Conservation (phyloP, 2,113 vertebrate genomes). For the Proteles cristata region DNA sequence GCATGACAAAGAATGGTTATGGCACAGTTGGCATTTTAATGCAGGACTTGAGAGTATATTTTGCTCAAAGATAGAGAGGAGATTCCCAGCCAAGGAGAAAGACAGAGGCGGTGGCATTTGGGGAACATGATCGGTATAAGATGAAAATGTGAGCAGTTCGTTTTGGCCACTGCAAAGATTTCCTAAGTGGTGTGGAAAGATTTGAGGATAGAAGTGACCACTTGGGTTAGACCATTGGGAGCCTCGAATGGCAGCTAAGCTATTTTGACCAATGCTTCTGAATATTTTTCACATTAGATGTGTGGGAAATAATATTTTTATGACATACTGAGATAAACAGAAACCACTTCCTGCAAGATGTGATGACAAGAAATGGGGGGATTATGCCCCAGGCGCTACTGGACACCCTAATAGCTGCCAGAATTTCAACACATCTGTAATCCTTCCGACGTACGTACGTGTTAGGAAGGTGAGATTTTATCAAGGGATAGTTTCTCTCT, state of each 20-base stretch:
- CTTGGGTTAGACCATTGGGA: background rate
- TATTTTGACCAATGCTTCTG: background rate
- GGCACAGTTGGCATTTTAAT: background rate
- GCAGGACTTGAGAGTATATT: background rate
- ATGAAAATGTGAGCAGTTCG: background rate
- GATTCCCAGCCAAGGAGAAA: background rate
- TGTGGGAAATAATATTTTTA: background rate
- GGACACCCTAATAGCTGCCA: background rate
- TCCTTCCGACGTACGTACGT: background rate
- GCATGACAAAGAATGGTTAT: background rate
- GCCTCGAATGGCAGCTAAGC: background rate
- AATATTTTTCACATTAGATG: background rate
- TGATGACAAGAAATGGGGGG: background rate
- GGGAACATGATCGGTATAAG: background rate
- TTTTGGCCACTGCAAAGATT: background rate
- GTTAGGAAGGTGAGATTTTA: background rate
- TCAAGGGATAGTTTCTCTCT: background rate
- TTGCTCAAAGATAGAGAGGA: background rate
- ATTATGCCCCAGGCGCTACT: background rate
- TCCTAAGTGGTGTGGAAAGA: background rate
- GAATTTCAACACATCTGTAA: background rate
- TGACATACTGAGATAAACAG: background rate
- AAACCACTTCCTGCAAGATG: background rate
- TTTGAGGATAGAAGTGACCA: background rate
- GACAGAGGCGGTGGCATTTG: background rate